Percentiles rank a stretch among this genome's conserved stretches.
phyloP scores from a whole-genome alignment of 2,113 vertebrate genomes.

The Isurus oxyrinchus region DNA sequence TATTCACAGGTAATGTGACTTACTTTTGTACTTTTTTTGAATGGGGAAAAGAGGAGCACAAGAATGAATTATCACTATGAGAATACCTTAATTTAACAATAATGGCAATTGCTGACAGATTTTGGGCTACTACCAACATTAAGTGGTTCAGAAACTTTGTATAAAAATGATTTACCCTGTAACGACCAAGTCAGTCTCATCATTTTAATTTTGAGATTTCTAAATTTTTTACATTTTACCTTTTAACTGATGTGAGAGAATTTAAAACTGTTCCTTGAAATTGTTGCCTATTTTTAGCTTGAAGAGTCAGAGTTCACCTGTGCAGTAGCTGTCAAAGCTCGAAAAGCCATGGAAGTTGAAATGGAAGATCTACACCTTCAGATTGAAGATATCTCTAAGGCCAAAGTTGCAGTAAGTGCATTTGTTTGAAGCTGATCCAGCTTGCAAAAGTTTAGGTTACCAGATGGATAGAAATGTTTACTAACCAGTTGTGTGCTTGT shows the following conservation, averaged over 20 bases:
- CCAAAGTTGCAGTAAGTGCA: constrained; percentile 74
- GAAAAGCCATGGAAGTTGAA: constrained; percentile 95
- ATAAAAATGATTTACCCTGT: neutral
- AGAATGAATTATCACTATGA: neutral
- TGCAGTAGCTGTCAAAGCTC: constrained; percentile 82
- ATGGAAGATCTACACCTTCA: constrained; percentile 94
- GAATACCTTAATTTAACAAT: neutral
- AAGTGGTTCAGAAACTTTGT: neutral
- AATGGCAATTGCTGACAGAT: neutral
- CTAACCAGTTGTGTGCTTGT: neutral
- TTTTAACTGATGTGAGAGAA: neutral
- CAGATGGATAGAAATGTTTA: constrained; percentile 11
- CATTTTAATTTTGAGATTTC: neutral
- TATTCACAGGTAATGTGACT: neutral
- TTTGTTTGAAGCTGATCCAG: neutral
- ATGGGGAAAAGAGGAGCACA: neutral
- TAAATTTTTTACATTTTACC: neutral
- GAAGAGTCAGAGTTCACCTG: constrained; percentile 97
- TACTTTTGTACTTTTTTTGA: neutral
- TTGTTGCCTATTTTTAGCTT: constrained; percentile 60
- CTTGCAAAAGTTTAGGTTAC: neutral
- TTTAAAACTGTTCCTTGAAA: neutral
- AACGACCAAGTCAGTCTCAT: neutral
- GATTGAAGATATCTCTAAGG: constrained; percentile 88
- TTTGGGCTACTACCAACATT: neutral